Evolutionary conservation across 35 echinoderm and acorn worm species (phyloP).

Genomic region (Holothuria glaberrima): DNA sequence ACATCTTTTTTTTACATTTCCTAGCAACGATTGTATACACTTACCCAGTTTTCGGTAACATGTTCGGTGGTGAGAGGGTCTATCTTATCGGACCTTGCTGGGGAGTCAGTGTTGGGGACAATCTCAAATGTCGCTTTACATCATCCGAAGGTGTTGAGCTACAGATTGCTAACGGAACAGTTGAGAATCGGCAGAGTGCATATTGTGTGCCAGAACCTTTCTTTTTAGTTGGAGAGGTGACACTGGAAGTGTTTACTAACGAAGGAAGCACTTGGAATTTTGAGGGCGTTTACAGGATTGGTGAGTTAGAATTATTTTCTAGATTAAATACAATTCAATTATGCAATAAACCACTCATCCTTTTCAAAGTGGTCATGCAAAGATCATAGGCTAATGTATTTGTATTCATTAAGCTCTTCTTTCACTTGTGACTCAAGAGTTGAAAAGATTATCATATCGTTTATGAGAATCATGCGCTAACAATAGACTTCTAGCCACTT

Average conservation of each 20-base stretch:
- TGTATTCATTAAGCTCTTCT: too few relatives aligned
- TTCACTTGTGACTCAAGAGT: too few relatives aligned
- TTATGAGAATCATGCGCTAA: too few relatives aligned
- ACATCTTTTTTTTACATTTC: neutral
- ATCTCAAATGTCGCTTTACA: slow-evolving; percentile 39
- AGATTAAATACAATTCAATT: too few relatives aligned
- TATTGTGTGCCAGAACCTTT: slow-evolving; percentile 75
- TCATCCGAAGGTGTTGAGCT: slow-evolving; percentile 1
- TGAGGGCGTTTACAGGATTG: slow-evolving; percentile 31
- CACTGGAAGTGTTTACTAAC: slow-evolving; percentile 7
- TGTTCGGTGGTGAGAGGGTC: slow-evolving; percentile 71
- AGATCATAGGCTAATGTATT: too few relatives aligned
- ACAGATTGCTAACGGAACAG: slow-evolving; percentile 46
- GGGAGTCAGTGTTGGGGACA: neutral
- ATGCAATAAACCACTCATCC: too few relatives aligned
- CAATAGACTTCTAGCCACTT: too few relatives aligned
- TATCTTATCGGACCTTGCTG: slow-evolving; percentile 67
- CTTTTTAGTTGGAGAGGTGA: slow-evolving; percentile 66
- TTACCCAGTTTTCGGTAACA: slow-evolving; percentile 45
- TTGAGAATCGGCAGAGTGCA: slow-evolving; percentile 26
- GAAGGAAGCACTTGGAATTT: neutral
- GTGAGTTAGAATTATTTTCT: neutral
- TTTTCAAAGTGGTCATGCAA: too few relatives aligned
- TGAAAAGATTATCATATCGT: too few relatives aligned
- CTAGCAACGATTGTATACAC: neutral